Evolutionary conservation across 92 coral and sea anemone species (phyloP).

Genomic region (Epizoanthus scotinus): DNA sequence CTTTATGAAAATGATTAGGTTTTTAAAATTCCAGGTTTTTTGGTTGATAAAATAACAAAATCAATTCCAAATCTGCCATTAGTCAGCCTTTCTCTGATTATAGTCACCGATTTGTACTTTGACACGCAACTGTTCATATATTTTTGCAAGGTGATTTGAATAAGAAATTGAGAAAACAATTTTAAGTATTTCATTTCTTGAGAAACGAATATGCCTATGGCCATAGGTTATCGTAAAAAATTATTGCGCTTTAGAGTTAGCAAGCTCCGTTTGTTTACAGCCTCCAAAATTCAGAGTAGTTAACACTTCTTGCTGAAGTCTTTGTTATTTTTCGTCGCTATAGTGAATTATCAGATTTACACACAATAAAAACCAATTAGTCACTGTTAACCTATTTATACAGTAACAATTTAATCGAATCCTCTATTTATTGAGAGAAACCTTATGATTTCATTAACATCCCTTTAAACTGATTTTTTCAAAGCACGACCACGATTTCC

Average conservation of each 20-base stretch:
- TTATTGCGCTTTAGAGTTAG: neutral
- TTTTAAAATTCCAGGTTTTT: neutral
- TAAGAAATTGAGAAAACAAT: neutral
- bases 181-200: neutral
- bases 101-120: constrained; percentile 28
- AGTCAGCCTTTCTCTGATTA: constrained; percentile 16
- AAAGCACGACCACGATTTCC: constrained; percentile 21
- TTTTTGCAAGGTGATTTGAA: neutral
- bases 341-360: constrained; percentile 69
- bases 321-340: constrained; percentile 54
- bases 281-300: neutral
- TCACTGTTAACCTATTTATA: constrained; percentile 74
- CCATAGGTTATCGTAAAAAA: neutral
- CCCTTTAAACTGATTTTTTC: constrained; percentile 30
- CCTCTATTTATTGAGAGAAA: constrained; percentile 16
- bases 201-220: neutral
- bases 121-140: constrained; percentile 30
- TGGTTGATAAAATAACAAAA: neutral
- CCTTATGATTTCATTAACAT: constrained; percentile 31
- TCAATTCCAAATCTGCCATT: neutral
- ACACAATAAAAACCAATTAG: constrained; percentile 70
- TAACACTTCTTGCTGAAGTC: constrained; percentile 37
- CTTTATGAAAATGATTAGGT: neutral
- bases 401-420: constrained; percentile 59
- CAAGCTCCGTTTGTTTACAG: neutral